A percentile compares a stretch with the other conserved stretches of the same genome.
phyloP scores from a whole-genome alignment of 92 coral and sea anemone genomes.

The Paragorgia papillata region DNA sequence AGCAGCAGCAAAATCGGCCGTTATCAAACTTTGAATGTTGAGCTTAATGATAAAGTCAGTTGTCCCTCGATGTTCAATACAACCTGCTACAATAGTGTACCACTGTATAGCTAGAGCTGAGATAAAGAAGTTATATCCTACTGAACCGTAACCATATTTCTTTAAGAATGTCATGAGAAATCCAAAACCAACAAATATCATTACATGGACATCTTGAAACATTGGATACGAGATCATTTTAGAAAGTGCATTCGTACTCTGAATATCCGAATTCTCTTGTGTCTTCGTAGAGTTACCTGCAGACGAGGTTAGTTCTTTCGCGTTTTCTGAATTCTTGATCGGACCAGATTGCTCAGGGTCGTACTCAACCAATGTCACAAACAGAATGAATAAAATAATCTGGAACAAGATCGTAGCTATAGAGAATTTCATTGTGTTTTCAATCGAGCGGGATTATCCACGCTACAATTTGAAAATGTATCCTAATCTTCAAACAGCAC shows the following conservation, averaged over 20 bases:
- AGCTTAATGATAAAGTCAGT: constrained; percentile 20
- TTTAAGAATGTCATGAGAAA: constrained; percentile 72
- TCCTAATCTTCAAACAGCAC: too few species aligned
- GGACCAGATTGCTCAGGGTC: constrained; percentile 62
- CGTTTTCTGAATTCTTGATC: background rate
- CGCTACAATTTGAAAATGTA: too few species aligned
- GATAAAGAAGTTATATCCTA: constrained; percentile 74
- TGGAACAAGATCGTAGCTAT: constrained; percentile 64
- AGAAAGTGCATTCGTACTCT: too few species aligned
- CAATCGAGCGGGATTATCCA: too few species aligned
- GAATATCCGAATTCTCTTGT: too few species aligned
- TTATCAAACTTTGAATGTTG: constrained; percentile 40
- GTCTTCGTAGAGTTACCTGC: too few species aligned
- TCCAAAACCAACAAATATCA: constrained; percentile 77
- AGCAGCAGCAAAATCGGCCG: constrained; percentile 72
- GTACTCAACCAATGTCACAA: constrained; percentile 69
- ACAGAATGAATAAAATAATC: constrained; percentile 62
- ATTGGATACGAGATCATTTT: constrained; percentile 65
- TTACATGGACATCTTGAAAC: constrained; percentile 79
- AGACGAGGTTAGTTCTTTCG: background rate
- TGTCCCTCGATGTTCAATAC: constrained; percentile 19
- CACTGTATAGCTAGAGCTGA: constrained; percentile 71
- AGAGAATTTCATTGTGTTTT: constrained; percentile 60
- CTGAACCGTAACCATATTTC: constrained; percentile 69
- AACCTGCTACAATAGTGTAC: constrained; percentile 35